Evolutionary conservation across 2,797 vertebrate species (phyloP).

Genomic region (Neosilurus mollespiculum): DNA sequence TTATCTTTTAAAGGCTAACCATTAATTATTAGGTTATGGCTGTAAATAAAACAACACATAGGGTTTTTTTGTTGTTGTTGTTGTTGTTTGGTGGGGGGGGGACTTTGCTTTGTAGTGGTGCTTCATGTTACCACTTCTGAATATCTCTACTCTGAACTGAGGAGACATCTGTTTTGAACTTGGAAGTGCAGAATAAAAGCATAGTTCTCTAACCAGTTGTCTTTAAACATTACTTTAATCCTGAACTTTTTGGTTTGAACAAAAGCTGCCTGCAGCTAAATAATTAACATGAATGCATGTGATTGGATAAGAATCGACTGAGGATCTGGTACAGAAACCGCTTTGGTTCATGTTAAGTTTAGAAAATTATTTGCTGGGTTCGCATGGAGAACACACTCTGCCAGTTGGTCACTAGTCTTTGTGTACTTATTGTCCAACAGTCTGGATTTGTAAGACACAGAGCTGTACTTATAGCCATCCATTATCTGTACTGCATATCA

Average conservation of each 20-base stretch:
- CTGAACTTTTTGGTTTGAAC: neutral
- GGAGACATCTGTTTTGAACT: constrained; percentile 22
- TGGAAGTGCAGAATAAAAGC: neutral
- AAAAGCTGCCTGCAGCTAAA: neutral
- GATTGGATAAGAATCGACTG: neutral
- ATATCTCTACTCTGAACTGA: neutral
- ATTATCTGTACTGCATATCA: neutral
- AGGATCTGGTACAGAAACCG: constrained; percentile 12
- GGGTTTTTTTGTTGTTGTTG: neutral
- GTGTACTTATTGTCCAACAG: constrained; percentile 22
- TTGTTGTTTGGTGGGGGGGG: too few relatives aligned
- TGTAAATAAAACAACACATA: neutral
- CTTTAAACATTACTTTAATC: constrained; percentile 8
- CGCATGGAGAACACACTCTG: neutral
- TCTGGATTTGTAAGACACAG: constrained; percentile 19
- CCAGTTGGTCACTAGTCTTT: neutral
- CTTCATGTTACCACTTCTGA: neutral
- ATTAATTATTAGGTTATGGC: neutral
- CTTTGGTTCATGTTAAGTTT: neutral
- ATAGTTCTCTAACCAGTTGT: neutral
- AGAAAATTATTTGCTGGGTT: neutral
- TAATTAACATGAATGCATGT: constrained; percentile 7
- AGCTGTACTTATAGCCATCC: constrained; percentile 2
- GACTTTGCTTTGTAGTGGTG: neutral
- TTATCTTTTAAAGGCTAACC: constrained; percentile 10